Percentiles rank a stretch among this genome's conserved stretches.
Evolutionary conservation across 2,797 vertebrate genomes (phyloP).

Genomic region (Thripadectes ignobilis): DNA sequence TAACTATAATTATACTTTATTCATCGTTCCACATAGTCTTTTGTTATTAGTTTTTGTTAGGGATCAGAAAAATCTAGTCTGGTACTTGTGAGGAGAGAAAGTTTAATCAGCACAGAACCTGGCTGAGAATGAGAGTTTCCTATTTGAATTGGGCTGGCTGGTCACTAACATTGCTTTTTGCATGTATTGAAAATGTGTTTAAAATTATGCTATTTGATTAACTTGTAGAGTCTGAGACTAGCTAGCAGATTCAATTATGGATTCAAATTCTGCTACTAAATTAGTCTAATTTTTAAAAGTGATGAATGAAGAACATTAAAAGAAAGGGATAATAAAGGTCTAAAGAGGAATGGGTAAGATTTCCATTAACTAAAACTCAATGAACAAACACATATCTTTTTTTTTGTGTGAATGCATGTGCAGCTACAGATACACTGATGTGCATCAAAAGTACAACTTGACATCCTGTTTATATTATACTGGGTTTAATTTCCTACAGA

Average conservation of each 20-base stretch:
- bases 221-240: conserved; percentile 70
- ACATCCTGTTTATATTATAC: background rate
- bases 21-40: conserved; percentile 51
- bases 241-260: conserved; percentile 78
- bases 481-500: background rate
- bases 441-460: background rate
- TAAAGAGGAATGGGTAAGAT: conserved; percentile 56
- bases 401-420: background rate
- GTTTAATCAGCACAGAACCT: conserved; percentile 58
- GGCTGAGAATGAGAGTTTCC: background rate
- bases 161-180: background rate
- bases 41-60: conserved; percentile 61
- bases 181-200: conserved; percentile 54
- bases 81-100: conserved; percentile 37
- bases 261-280: conserved; percentile 77
- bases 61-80: conserved; percentile 20
- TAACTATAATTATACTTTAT: conserved; percentile 68
- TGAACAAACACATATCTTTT: background rate
- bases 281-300: conserved; percentile 77
- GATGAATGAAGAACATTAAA: conserved; percentile 73
- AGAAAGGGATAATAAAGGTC: conserved; percentile 66
- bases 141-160: conserved; percentile 40
- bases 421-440: background rate
- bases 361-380: conserved; percentile 43
- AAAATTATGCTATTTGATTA: conserved; percentile 71